These are phyloP conservation scores for Diceros bicornis DNA, from an alignment of 2,797 vertebrate genomes.

Conservation along the genomic window DNA sequence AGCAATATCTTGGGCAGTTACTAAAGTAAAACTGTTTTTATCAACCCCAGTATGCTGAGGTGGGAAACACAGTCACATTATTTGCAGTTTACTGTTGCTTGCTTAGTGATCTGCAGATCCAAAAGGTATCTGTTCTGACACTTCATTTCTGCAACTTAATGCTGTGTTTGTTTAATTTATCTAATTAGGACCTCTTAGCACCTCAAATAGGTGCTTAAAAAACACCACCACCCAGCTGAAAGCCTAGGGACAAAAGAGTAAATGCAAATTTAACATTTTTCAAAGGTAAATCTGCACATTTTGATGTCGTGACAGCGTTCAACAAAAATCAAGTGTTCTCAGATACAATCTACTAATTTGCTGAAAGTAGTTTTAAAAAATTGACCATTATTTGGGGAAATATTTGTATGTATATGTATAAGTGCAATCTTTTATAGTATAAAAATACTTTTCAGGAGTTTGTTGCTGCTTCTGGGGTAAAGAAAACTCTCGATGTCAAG, in stretches of 20 bases:
- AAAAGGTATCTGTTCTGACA: constrained; percentile 40
- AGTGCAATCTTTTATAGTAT: background rate
- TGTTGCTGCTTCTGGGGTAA: constrained; percentile 24
- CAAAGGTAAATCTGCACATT: constrained; percentile 25
- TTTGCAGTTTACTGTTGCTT: constrained; percentile 28
- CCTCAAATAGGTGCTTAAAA: constrained; percentile 14
- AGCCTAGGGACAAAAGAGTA: constrained; percentile 49
- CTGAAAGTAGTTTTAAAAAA: background rate
- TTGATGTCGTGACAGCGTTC: constrained; percentile 28
- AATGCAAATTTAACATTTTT: constrained; percentile 22
- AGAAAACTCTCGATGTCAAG: background rate
- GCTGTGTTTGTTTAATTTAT: constrained; percentile 48
- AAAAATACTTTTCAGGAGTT: constrained; percentile 50
- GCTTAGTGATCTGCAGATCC: background rate
- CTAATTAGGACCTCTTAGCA: constrained; percentile 61
- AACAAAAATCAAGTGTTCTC: background rate
- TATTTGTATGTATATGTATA: background rate
- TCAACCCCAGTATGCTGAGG: background rate
- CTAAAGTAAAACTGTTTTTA: constrained; percentile 48
- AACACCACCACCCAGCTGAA: background rate
- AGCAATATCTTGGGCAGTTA: background rate
- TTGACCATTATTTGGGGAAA: background rate
- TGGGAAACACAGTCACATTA: background rate
- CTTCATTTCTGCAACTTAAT: constrained; percentile 39
- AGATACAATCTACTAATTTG: constrained; percentile 8